Conservation (phyloP, 2,797 vertebrate species). For the Crocodylus rhombifer region DNA sequence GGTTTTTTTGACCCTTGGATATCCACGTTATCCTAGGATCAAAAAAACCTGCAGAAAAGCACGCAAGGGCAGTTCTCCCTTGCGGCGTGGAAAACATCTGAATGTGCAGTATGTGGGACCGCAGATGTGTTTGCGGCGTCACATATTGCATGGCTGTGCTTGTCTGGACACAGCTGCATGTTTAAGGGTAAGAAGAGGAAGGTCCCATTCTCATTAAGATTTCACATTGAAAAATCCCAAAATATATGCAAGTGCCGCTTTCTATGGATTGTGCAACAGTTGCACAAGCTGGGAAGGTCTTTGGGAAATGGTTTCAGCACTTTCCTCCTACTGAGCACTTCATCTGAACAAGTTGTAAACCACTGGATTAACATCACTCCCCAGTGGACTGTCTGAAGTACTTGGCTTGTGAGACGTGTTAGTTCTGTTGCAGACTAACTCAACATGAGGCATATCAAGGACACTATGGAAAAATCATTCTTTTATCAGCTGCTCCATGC, state of each 20-base stretch:
- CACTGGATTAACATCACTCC: neutral
- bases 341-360: accelerated
- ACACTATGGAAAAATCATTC: neutral
- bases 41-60: no score
- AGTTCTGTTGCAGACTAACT: neutral
- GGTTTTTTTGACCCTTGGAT: no score
- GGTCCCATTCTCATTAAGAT: neutral
- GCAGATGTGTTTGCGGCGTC: no score
- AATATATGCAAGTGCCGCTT: no score
- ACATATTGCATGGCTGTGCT: no score
- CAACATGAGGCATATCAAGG: neutral
- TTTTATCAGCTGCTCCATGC: neutral
- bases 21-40: no score
- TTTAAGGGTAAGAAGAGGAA: neutral
- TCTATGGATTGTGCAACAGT: neutral
- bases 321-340: neutral
- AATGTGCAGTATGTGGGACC: no score
- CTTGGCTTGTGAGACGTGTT: neutral
- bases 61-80: no score
- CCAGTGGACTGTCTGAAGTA: neutral
- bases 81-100: no score
- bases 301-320: neutral
- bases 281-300: neutral
- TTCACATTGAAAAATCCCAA: neutral
- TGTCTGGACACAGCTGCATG: neutral